These are phyloP conservation scores for Phoxinus phoxinus DNA, from an alignment of 2,113 vertebrate genomes.

Conservation along the genomic window DNA sequence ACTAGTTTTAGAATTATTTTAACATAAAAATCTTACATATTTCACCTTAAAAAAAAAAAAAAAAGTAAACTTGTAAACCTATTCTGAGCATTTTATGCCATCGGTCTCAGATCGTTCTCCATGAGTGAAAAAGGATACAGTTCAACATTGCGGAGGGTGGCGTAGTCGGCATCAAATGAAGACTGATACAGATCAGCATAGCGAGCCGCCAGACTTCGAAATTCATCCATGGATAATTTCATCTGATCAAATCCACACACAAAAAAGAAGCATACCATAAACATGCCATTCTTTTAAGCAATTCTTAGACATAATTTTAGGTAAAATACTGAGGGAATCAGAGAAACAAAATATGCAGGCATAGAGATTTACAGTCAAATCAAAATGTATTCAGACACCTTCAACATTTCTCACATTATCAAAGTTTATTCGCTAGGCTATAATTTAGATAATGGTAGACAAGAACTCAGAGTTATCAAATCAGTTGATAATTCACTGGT, in stretches of 20 bases:
- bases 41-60: too few relatives aligned
- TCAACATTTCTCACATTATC: too few relatives aligned
- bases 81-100: too few relatives aligned
- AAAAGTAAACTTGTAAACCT: too few relatives aligned
- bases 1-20: too few relatives aligned
- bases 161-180: slow-evolving; percentile 94
- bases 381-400: not conserved
- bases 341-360: not conserved
- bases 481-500: too few relatives aligned
- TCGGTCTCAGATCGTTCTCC: not conserved
- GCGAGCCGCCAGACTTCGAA: slow-evolving; percentile 85
- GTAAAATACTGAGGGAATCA: not conserved
- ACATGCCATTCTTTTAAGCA: not conserved
- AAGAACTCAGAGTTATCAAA: too few relatives aligned
- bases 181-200: slow-evolving; percentile 96
- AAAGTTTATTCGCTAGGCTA: too few relatives aligned
- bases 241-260: slow-evolving; percentile 77
- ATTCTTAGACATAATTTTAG: not conserved
- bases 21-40: too few relatives aligned
- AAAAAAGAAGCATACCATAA: not conserved
- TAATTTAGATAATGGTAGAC: too few relatives aligned
- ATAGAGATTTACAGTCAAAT: not conserved
- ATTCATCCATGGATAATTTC: slow-evolving; percentile 97
- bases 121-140: slow-evolving; percentile 85
- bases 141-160: slow-evolving; percentile 93